Evolutionary conservation across 92 coral and sea anemone species (phyloP).

Genomic region (Phenganax marumi): DNA sequence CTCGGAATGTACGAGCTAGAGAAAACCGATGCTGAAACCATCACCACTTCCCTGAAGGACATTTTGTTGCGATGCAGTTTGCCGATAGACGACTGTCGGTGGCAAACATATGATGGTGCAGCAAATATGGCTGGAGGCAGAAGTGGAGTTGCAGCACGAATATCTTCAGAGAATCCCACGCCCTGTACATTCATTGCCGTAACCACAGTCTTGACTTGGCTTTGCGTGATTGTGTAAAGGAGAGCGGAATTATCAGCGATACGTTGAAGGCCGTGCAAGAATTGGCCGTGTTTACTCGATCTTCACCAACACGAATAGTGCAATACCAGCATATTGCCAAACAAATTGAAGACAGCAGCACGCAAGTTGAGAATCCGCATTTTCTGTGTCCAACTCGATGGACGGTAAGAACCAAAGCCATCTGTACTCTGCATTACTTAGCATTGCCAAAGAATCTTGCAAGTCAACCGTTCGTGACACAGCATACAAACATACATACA

Average conservation of each 20-base stretch:
- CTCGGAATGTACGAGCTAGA: constrained; percentile 34
- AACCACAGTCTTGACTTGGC: constrained; percentile 33
- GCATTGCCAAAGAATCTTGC: constrained; percentile 35
- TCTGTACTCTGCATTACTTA: constrained; percentile 27
- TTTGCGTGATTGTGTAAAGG: constrained; percentile 22
- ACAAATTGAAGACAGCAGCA: constrained; percentile 16
- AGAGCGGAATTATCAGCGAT: constrained; percentile 9
- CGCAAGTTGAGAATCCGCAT: constrained; percentile 33
- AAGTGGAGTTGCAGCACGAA: constrained; percentile 43
- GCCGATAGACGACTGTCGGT: constrained; percentile 30
- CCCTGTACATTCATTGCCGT: constrained; percentile 23
- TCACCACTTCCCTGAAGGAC: constrained; percentile 30
- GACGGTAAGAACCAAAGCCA: constrained; percentile 38
- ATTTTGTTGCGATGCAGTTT: constrained; percentile 38
- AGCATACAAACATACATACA: too few relatives aligned
- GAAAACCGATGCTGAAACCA: constrained; percentile 44
- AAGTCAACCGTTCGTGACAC: constrained; percentile 32
- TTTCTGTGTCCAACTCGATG: constrained; percentile 33
- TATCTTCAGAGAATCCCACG: constrained; percentile 31
- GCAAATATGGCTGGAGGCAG: constrained; percentile 36
- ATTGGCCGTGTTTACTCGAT: constrained; percentile 27
- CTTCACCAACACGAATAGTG: constrained; percentile 36
- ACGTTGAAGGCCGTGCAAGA: constrained; percentile 22
- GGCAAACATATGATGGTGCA: constrained; percentile 47
- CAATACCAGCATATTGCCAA: constrained; percentile 22